phyloP scores from a whole-genome alignment of 2,113 vertebrate genomes.

The Ceyx melanurus region DNA sequence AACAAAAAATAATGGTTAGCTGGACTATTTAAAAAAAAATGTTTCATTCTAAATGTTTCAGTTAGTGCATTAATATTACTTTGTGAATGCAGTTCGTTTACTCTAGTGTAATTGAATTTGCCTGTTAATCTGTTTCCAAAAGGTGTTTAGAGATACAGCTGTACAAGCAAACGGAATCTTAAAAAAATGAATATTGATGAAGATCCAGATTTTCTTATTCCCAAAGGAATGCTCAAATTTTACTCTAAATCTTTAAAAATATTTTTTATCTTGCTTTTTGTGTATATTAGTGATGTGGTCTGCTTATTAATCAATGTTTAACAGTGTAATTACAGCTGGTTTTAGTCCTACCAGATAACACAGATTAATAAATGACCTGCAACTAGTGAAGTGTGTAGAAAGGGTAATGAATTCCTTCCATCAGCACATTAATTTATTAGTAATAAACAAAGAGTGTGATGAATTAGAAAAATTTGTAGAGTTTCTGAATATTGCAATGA shows the following conservation, averaged over 20 bases:
- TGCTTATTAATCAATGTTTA: conserved; percentile 96
- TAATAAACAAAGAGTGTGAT: conserved; percentile 86
- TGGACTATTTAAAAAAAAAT: conserved; percentile 56
- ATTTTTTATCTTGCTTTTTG: conserved; percentile 76
- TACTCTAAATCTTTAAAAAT: conserved; percentile 76
- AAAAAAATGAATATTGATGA: conserved; percentile 78
- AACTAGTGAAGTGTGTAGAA: conserved; percentile 83
- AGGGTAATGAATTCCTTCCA: conserved; percentile 87
- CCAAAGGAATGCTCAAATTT: conserved; percentile 71
- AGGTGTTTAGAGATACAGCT: conserved; percentile 77
- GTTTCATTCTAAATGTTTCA: conserved; percentile 64
- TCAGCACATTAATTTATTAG: conserved; percentile 82
- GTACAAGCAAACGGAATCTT: conserved; percentile 71
- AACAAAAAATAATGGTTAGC: conserved; percentile 24
- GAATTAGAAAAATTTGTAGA: conserved; percentile 77
- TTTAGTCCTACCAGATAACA: conserved; percentile 87
- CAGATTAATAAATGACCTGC: conserved; percentile 94
- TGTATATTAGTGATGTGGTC: conserved; percentile 79
- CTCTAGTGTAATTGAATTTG: conserved; percentile 71
- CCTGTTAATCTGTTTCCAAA: conserved; percentile 73
- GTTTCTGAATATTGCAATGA: conserved; percentile 78
- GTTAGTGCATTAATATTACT: conserved; percentile 66
- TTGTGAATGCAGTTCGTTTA: conserved; percentile 64
- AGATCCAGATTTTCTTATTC: conserved; percentile 71
- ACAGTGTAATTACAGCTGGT: conserved; percentile 89